phyloP scores from a whole-genome alignment of 1,140 invertebrate genomes.

The Lysiphlebus fabarum region DNA sequence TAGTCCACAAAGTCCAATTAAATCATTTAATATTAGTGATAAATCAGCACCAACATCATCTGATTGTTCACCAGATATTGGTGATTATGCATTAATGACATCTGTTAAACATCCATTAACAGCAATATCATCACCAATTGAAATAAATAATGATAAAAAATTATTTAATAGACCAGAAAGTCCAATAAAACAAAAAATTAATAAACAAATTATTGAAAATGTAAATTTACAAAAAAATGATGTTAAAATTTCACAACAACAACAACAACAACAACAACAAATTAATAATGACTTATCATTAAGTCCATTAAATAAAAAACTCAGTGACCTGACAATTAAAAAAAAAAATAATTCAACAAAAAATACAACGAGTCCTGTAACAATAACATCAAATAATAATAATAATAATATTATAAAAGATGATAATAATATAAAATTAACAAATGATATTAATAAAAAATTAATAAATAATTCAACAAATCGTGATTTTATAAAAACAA shows the following conservation, averaged over 20 bases:
- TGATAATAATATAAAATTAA: not conserved
- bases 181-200: not conserved
- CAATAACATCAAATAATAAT: not conserved
- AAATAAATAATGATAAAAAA: conserved; percentile 19
- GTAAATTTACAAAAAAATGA: too few species aligned
- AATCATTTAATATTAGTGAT: conserved; percentile 42
- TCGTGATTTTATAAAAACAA: not conserved
- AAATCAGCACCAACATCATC: conserved; percentile 27
- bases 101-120: conserved; percentile 24
- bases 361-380: conserved; percentile 10
- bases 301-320: conserved; percentile 17
- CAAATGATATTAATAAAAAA: not conserved
- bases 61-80: conserved; percentile 19
- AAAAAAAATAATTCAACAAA: conserved; percentile 11
- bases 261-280: not conserved
- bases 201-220: too few species aligned
- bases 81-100: conserved; percentile 46
- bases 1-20: conserved; percentile 59
- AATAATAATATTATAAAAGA: not conserved
- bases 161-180: conserved; percentile 8
- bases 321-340: not conserved
- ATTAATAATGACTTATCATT: not conserved
- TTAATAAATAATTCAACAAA: conserved; percentile 1
- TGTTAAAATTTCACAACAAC: too few species aligned
- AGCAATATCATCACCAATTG: conserved; percentile 23